phyloP scores from a whole-genome alignment of 1,140 invertebrate species.

The Goniozus legneri region DNA sequence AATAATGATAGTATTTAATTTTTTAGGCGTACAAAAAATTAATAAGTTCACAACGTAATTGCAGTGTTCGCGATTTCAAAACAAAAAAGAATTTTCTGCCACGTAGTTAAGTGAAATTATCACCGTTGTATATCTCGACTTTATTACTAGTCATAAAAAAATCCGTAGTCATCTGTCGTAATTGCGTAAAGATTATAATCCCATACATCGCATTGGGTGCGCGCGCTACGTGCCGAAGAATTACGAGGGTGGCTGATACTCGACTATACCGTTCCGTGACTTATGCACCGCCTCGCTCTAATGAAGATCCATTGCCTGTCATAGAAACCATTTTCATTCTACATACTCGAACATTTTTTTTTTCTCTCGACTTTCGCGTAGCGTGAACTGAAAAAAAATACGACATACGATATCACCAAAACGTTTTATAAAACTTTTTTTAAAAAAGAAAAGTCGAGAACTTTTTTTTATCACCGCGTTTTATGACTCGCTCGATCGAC shows the following conservation, averaged over 20 bases:
- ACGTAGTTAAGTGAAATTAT: too few relatives aligned
- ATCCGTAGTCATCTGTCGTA: conserved; percentile 29
- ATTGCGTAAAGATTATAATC: conserved; percentile 29
- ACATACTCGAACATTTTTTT: conserved; percentile 4
- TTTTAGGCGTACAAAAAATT: not conserved
- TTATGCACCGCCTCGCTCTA: conserved; percentile 31
- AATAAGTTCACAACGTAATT: not conserved
- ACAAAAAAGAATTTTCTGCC: too few relatives aligned
- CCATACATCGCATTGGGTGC: conserved; percentile 2
- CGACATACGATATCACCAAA: too few relatives aligned
- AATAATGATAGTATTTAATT: too few relatives aligned
- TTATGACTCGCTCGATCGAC: too few relatives aligned
- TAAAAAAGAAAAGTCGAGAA: too few relatives aligned
- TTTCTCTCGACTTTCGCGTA: too few relatives aligned
- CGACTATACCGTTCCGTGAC: conserved; percentile 33
- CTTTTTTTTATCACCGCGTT: too few relatives aligned
- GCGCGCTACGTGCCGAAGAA: conserved; percentile 35
- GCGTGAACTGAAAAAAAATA: too few relatives aligned
- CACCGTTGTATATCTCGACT: not conserved
- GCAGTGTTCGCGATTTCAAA: not conserved
- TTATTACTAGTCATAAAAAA: conserved; percentile 13
- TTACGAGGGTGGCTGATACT: conserved; percentile 40
- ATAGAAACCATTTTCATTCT: conserved; percentile 22
- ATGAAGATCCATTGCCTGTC: conserved; percentile 38
- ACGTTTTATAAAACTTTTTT: too few relatives aligned